A percentile compares a stretch with the other conserved stretches of the same genome.
Evolutionary conservation across 1,140 invertebrate genomes (phyloP).

Genomic region (Whitmania pigra): DNA sequence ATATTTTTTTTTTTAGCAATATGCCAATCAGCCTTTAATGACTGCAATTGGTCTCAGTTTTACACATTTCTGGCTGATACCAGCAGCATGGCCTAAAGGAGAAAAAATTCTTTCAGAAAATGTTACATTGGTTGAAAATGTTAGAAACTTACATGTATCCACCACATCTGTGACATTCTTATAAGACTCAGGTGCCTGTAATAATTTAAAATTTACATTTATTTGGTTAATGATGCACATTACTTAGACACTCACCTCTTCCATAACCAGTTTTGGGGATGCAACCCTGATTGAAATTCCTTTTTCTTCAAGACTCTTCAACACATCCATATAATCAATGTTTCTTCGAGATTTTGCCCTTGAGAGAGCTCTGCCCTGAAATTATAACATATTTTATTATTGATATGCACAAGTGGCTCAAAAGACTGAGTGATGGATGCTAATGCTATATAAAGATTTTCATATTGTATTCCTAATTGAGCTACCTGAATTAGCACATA

Average conservation of each 20-base stretch:
- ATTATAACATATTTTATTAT: neutral
- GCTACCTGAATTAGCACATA: no score
- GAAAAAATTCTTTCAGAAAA: neutral
- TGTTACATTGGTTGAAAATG: neutral
- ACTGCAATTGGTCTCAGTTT: slow-evolving; percentile 96
- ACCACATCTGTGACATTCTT: slow-evolving; percentile 99
- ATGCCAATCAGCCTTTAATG: slow-evolving; percentile 67
- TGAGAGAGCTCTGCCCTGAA: slow-evolving; percentile 85
- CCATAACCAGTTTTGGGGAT: slow-evolving; percentile 98
- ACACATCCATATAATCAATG: slow-evolving; percentile 79
- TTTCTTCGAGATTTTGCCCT: slow-evolving; percentile 92
- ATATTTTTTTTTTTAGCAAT: neutral
- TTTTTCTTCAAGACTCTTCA: slow-evolving; percentile 68
- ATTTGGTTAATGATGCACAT: neutral
- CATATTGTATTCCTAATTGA: no score
- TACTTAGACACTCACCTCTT: slow-evolving; percentile 51
- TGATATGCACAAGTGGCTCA: no score
- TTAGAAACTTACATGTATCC: slow-evolving; percentile 61
- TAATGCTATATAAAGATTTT: no score
- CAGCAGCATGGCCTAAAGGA: slow-evolving; percentile 61
- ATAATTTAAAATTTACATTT: neutral
- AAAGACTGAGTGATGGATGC: no score
- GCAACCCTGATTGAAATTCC: slow-evolving; percentile 97
- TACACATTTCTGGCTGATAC: slow-evolving; percentile 92
- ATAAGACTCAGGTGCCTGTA: slow-evolving; percentile 82